phyloP scores from a whole-genome alignment of 2,113 vertebrate genomes.

The Clupea harengus region DNA sequence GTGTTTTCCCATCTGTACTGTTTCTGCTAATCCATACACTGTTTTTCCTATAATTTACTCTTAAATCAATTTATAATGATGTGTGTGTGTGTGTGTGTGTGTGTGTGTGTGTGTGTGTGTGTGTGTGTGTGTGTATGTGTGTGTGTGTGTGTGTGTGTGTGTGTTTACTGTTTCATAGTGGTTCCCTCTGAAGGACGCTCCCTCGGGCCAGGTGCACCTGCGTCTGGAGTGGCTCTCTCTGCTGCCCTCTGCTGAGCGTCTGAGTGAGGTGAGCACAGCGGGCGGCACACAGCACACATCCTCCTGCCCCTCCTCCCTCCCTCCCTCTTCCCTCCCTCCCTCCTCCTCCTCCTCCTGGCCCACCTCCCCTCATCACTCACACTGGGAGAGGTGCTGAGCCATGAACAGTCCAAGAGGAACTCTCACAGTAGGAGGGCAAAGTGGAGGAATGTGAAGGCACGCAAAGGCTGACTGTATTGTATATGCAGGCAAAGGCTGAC shows the following conservation, averaged over 20 bases:
- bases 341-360: no score
- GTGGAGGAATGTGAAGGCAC: neutral
- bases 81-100: neutral
- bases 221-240: slow-evolving; percentile 88
- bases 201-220: slow-evolving; percentile 81
- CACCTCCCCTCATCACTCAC: neutral
- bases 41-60: neutral
- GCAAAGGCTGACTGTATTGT: no score
- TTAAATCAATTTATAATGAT: neutral
- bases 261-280: slow-evolving; percentile 75
- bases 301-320: neutral
- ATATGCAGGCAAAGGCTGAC: neutral
- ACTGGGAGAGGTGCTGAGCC: no score
- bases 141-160: neutral
- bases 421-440: neutral
- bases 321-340: neutral
- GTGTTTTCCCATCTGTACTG: neutral
- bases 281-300: neutral
- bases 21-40: neutral
- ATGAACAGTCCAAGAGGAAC: neutral
- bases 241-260: slow-evolving; percentile 76
- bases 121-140: neutral
- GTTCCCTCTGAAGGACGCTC: slow-evolving; percentile 79
- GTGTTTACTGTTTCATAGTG: slow-evolving; percentile 68
- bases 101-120: neutral